Base-by-base conservation (phyloP, 1,140 invertebrate genomes). In the Nasonia giraulti region DNA sequence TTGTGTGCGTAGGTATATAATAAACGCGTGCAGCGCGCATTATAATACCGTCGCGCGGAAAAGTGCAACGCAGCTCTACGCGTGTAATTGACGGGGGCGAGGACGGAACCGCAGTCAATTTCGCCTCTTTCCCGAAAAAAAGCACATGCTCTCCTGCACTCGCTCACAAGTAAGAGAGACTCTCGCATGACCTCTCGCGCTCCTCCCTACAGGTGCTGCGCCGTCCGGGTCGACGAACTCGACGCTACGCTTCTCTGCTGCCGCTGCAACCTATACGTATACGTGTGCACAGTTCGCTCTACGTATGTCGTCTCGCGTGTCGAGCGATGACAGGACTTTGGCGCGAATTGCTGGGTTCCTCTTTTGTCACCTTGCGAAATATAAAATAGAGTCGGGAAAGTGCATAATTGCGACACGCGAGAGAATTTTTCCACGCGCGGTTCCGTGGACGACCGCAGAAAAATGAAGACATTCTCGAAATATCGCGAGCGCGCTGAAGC, bases 171-270 rank as follows among this genome's bases (percentile, higher is more conserved):
- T 33, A 8, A 78, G n/a, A 66, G 23, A 66, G 23, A 55, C 33
- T 69, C 80, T 62, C 17, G 88, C 88, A 89, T 89, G 87, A 88
- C 86, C 85, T 84, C 81, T 62, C 40, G 71, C 69, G 40, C 81
- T 82, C 71, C 83, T 87, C 87, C 88, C 85, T 87, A 87, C 89
- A 89, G 88, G 88, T 88, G 89, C 87, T 87, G 86, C 85, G 80
- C 62, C 74, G 73, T 2, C 55, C 47, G 66, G 84, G 84, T 85
- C 84, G 62, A 69, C n/a, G 84, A 85, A 85, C 84, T 47, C 27
- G 23, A 5, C 8, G 75, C 27, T 33, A 27, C 20, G 3, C 62
- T 12, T 0, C 66, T 40, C 6, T 66, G 62, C 20, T 17, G 62
- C 12, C 6, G 27, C 69, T 8, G 23, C 69, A 33, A 17, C 23